phyloP scores from a whole-genome alignment of 2,888 invertebrate genomes.

The Steinernema carpocapsae region DNA sequence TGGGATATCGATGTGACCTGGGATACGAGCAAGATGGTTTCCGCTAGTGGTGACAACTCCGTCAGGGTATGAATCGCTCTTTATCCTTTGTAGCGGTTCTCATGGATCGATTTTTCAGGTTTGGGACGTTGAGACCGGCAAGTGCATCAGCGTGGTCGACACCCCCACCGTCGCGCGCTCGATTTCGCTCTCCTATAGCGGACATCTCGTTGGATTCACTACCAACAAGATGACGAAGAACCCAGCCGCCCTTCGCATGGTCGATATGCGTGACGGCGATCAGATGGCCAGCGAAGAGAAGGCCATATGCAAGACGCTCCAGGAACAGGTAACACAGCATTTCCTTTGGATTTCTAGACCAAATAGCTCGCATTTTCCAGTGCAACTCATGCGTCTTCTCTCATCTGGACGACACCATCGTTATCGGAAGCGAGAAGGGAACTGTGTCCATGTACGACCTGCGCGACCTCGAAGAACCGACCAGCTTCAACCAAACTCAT shows the following conservation, averaged over 20 bases:
- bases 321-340: slow-evolving; percentile 37
- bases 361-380: slow-evolving; percentile 27
- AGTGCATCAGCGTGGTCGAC: slow-evolving; percentile 52
- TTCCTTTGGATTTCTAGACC: too few relatives aligned
- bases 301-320: slow-evolving; percentile 37
- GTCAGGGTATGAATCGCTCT: slow-evolving; percentile 73
- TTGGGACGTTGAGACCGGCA: slow-evolving; percentile 85
- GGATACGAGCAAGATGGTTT: slow-evolving; percentile 86
- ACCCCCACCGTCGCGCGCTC: slow-evolving; percentile 82
- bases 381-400: slow-evolving; percentile 79
- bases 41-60: slow-evolving; percentile 92
- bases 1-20: slow-evolving; percentile 97
- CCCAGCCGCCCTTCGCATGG: slow-evolving; percentile 74
- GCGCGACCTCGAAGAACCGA: slow-evolving; percentile 73
- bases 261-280: slow-evolving; percentile 72
- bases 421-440: slow-evolving; percentile 75
- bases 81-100: too few relatives aligned
- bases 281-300: slow-evolving; percentile 65
- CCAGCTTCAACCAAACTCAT: slow-evolving; percentile 73
- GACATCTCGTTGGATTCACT: slow-evolving; percentile 59
- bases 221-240: slow-evolving; percentile 65
- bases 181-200: slow-evolving; percentile 64
- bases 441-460: slow-evolving; percentile 87
- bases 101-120: slow-evolving; percentile 56
- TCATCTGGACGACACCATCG: slow-evolving; percentile 85